A percentile compares a stretch with the other conserved stretches of the same genome.
These are phyloP conservation scores for Brachypodius melanocephalos DNA, from an alignment of 2,113 vertebrate species.

Conservation along the genomic window DNA sequence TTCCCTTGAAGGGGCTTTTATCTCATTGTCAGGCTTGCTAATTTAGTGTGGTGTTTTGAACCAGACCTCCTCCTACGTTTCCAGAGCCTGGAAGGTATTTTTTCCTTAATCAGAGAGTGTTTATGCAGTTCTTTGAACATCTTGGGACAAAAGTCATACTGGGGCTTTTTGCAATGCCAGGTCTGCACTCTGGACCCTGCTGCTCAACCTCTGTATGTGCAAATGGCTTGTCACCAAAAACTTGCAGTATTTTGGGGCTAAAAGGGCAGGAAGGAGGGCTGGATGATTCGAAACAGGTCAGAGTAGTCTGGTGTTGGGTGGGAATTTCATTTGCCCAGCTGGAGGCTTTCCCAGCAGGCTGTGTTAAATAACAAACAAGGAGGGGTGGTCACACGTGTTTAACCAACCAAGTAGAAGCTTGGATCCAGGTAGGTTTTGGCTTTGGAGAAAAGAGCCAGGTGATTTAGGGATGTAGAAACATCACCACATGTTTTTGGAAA, in stretches of 20 bases:
- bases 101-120: neutral
- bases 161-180: neutral
- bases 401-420: neutral
- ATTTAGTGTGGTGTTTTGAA: constrained; percentile 31
- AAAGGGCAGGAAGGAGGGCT: neutral
- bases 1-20: constrained; percentile 56
- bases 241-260: neutral
- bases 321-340: neutral
- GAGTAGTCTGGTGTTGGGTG: neutral
- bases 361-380: neutral
- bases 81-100: constrained; percentile 38
- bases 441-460: neutral
- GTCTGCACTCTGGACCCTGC: neutral
- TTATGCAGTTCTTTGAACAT: neutral
- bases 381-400: neutral
- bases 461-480: neutral
- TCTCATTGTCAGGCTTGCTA: constrained; percentile 58
- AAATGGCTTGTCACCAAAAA: neutral
- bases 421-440: neutral
- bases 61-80: constrained; percentile 2
- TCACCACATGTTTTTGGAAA: neutral
- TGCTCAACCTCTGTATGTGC: neutral
- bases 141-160: neutral
- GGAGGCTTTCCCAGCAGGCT: neutral
- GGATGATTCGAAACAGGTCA: neutral